Evolutionary conservation across 2,797 vertebrate species (phyloP).

Genomic region (Saxicola maurus): DNA sequence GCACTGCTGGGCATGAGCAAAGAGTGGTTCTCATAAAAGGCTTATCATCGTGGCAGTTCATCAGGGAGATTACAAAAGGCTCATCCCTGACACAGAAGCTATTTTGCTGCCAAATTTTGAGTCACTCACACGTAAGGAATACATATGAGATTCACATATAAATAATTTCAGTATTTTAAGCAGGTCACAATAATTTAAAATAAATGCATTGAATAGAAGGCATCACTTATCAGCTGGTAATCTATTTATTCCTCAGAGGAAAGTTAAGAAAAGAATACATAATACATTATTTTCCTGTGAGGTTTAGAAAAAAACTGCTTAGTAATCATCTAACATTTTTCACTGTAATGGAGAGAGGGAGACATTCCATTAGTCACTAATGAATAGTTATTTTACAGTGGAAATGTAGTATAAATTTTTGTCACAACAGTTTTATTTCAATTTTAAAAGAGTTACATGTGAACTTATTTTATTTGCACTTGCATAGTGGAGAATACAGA

Average conservation of each 20-base stretch:
- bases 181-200: background rate
- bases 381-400: background rate
- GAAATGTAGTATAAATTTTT: background rate
- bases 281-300: background rate
- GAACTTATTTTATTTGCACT: background rate
- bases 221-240: background rate
- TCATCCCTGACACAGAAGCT: background rate
- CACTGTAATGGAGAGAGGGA: background rate
- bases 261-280: background rate
- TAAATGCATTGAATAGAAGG: background rate
- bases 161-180: background rate
- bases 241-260: background rate
- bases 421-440: background rate
- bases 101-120: slow-evolving; percentile 17
- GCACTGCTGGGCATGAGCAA: background rate
- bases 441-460: background rate
- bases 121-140: background rate
- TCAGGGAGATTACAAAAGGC: background rate
- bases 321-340: background rate
- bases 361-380: background rate
- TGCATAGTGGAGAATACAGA: background rate
- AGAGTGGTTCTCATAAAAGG: background rate
- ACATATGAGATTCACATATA: background rate
- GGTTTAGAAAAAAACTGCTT: background rate
- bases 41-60: background rate